A percentile compares a stretch with the other conserved stretches of the same genome.
phyloP scores from a whole-genome alignment of 2,888 invertebrate species.

The Meandrusa payeni region DNA sequence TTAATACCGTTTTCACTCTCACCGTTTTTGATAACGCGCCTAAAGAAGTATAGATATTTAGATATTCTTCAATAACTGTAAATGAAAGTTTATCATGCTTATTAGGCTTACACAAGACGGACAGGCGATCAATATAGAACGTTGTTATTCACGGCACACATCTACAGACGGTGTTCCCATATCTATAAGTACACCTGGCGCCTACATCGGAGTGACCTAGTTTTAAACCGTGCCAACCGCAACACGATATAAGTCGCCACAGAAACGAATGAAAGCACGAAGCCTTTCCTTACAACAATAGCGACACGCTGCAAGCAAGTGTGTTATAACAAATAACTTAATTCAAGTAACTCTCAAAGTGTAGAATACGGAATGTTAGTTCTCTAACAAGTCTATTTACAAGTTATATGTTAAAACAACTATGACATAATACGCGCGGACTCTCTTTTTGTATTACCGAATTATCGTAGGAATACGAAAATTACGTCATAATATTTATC shows the following conservation, averaged over 20 bases:
- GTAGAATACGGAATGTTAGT: too few relatives aligned
- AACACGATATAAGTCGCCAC: constrained; percentile 33
- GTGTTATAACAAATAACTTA: constrained; percentile 2
- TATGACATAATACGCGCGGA: too few relatives aligned
- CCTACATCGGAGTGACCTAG: constrained; percentile 35
- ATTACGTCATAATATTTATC: too few relatives aligned
- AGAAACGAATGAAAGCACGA: constrained; percentile 36
- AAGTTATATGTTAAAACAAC: too few relatives aligned
- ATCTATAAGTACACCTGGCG: constrained; percentile 26
- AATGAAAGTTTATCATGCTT: background rate
- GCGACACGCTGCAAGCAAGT: constrained; percentile 7
- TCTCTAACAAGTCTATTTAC: too few relatives aligned
- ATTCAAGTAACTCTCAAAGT: too few relatives aligned
- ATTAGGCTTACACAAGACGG: constrained; percentile 7
- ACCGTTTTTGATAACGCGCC: too few relatives aligned
- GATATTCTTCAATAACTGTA: too few relatives aligned
- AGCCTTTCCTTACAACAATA: constrained; percentile 17
- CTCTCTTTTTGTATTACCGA: too few relatives aligned
- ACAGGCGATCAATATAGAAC: constrained; percentile 19
- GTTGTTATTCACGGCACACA: constrained; percentile 16
- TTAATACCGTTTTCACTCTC: too few relatives aligned
- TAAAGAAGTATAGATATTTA: too few relatives aligned
- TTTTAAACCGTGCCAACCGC: constrained; percentile 40
- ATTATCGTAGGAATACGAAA: too few relatives aligned
- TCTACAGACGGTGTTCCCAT: constrained; percentile 15